phyloP scores from a whole-genome alignment of 2,888 invertebrate species.

The Erebia aethiops region DNA sequence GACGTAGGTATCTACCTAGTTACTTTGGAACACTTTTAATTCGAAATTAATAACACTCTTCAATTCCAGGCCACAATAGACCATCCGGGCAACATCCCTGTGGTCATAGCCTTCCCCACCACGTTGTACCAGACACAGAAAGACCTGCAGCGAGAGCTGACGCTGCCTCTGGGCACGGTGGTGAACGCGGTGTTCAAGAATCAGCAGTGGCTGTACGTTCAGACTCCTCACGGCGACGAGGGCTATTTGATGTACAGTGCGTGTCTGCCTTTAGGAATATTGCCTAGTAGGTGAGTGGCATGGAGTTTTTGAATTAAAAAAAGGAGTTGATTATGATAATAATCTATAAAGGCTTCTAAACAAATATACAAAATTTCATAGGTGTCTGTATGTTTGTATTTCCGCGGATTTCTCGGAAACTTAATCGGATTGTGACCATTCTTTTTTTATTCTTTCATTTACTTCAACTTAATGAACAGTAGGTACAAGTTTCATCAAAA shows the following conservation, averaged over 20 bases:
- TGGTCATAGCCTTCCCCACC: slow-evolving; percentile 89
- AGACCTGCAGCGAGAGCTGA: slow-evolving; percentile 86
- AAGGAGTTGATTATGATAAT: no score
- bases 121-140: slow-evolving; percentile 88
- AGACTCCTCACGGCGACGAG: slow-evolving; percentile 92
- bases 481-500: no score
- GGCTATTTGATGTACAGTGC: slow-evolving; percentile 91
- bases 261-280: slow-evolving; percentile 89
- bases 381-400: no score
- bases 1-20: no score
- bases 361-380: no score
- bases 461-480: no score
- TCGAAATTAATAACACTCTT: neutral
- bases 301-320: no score
- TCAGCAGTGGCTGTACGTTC: slow-evolving; percentile 92
- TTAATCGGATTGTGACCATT: no score
- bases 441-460: no score
- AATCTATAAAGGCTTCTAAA: no score
- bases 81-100: slow-evolving; percentile 92
- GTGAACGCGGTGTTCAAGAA: slow-evolving; percentile 94
- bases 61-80: slow-evolving; percentile 87
- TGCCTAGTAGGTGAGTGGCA: slow-evolving; percentile 78
- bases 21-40: neutral
- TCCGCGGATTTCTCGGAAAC: no score
- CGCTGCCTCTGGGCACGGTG: slow-evolving; percentile 90